Conservation (phyloP, 2,888 invertebrate species). For the Limnephilus auricula region DNA sequence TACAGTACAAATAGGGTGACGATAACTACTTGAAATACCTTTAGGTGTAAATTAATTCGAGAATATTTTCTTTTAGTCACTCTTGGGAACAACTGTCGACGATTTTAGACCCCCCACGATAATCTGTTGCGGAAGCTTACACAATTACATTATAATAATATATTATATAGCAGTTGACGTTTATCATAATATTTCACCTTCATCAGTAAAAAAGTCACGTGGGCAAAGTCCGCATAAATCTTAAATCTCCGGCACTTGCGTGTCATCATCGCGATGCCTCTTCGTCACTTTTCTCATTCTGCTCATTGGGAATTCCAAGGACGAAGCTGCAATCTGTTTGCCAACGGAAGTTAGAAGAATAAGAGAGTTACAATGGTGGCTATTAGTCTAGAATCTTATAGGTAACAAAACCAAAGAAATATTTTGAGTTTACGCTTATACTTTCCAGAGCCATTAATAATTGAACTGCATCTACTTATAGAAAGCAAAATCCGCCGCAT, state of each 20-base stretch:
- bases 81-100: background rate
- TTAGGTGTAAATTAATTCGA: no score
- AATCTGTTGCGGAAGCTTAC: background rate
- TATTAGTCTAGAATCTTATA: background rate
- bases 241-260: constrained; percentile 19
- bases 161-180: background rate
- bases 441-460: no score
- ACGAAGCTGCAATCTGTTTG: constrained; percentile 64
- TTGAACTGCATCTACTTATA: background rate
- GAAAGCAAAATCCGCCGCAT: no score
- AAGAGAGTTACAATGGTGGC: background rate
- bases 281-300: constrained; percentile 24
- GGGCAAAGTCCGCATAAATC: constrained; percentile 10
- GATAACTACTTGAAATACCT: no score
- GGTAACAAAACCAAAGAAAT: background rate
- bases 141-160: background rate
- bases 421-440: no score
- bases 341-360: background rate
- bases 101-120: constrained; percentile 2
- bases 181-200: background rate
- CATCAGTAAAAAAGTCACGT: constrained; percentile 29
- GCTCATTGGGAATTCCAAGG: constrained; percentile 63
- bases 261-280: background rate
- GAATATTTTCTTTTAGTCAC: background rate
- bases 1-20: no score